These are phyloP conservation scores for Perizoma flavofasciatum DNA, from an alignment of 2,888 invertebrate species.

Conservation along the genomic window DNA sequence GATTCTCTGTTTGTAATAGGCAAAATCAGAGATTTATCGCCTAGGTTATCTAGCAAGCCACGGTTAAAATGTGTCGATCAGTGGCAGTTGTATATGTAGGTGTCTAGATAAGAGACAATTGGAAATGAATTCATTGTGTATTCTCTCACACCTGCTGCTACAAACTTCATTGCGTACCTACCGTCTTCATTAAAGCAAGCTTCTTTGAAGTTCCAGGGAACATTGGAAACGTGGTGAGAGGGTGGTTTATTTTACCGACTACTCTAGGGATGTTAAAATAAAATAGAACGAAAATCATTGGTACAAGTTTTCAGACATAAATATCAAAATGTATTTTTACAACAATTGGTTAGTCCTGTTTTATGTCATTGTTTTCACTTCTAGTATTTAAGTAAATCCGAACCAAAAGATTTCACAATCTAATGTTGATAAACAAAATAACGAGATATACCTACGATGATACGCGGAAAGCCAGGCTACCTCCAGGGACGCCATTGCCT, in stretches of 20 bases:
- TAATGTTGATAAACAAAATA: slow-evolving; percentile 18
- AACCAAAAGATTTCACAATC: not conserved
- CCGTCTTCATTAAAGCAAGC: slow-evolving; percentile 64
- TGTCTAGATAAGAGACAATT: slow-evolving; percentile 24
- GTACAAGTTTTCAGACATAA: no score
- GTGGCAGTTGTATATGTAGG: not conserved
- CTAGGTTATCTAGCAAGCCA: no score
- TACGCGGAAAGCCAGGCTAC: slow-evolving; percentile 12
- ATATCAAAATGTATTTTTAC: no score
- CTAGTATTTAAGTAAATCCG: no score
- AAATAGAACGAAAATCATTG: slow-evolving; percentile 1
- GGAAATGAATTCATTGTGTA: slow-evolving; percentile 41
- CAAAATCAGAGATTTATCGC: no score
- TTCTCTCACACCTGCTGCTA: slow-evolving; percentile 56
- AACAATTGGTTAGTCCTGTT: no score
- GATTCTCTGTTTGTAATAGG: not conserved
- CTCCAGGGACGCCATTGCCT: slow-evolving; percentile 19
- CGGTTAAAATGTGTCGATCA: no score
- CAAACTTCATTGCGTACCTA: slow-evolving; percentile 61
- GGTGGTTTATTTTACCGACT: slow-evolving; percentile 26
- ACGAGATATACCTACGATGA: slow-evolving; percentile 6
- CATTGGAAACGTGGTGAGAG: slow-evolving; percentile 28
- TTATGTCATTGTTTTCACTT: slow-evolving; percentile 6
- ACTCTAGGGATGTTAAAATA: slow-evolving; percentile 12
- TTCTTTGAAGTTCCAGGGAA: slow-evolving; percentile 60